These are phyloP conservation scores for Hirtodrosophila cameraria DNA, from an alignment of 2,888 invertebrate species.

Conservation along the genomic window DNA sequence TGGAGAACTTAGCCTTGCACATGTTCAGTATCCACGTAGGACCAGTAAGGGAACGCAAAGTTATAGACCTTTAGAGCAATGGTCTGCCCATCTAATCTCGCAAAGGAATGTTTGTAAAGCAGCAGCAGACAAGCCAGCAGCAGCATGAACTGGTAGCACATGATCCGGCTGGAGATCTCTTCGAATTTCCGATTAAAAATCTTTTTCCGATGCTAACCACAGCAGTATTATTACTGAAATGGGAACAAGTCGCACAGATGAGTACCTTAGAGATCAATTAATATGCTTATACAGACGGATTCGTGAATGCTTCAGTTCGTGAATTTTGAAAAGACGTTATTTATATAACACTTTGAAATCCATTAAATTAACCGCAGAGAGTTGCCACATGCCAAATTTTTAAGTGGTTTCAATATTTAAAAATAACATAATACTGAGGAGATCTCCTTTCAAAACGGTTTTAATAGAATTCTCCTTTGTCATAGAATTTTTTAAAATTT, in stretches of 20 bases:
- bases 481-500: too few species aligned
- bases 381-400: too few species aligned
- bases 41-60: constrained; percentile 82
- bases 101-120: constrained; percentile 72
- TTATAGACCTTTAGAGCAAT: constrained; percentile 79
- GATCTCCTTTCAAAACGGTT: too few species aligned
- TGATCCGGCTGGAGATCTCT: constrained; percentile 30
- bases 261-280: neutral
- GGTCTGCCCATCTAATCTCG: constrained; percentile 77
- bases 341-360: too few species aligned
- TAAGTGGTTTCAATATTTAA: too few species aligned
- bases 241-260: constrained; percentile 15
- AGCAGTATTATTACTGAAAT: constrained; percentile 49
- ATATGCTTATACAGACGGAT: too few species aligned
- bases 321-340: too few species aligned
- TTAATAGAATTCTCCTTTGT: too few species aligned
- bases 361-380: too few species aligned
- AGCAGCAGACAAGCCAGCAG: constrained; percentile 68
- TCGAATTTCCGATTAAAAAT: constrained; percentile 5
- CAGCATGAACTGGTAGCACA: constrained; percentile 75
- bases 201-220: constrained; percentile 8
- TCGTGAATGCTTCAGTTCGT: too few species aligned
- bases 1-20: constrained; percentile 59
- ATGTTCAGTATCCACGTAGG: constrained; percentile 68
- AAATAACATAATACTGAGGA: too few species aligned